These are phyloP conservation scores for Drosophila varians DNA, from an alignment of 1,140 invertebrate species.

Conservation along the genomic window DNA sequence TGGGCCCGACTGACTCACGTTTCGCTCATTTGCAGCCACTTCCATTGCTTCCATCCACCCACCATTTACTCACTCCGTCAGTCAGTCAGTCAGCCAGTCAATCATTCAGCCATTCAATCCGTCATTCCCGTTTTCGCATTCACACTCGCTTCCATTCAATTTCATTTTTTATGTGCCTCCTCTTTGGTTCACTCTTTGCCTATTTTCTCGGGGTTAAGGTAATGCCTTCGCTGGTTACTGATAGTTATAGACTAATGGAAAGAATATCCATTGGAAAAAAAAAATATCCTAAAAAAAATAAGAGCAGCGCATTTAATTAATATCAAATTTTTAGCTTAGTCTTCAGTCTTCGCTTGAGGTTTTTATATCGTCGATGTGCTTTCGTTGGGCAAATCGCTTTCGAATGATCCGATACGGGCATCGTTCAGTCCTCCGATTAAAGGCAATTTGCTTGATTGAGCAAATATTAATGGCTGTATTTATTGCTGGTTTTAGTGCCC, in stretches of 20 bases:
- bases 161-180: conserved; percentile 4
- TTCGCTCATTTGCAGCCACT: conserved; percentile 65
- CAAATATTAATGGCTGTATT: conserved; percentile 30
- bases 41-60: conserved; percentile 32
- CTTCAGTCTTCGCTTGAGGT: conserved; percentile 18
- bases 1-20: conserved; percentile 62
- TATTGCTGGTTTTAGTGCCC: conserved; percentile 12
- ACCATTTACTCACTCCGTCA: conserved; percentile 13
- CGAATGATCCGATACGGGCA: conserved; percentile 32
- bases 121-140: conserved; percentile 50
- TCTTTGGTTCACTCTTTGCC: conserved; percentile 26
- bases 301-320: conserved; percentile 45
- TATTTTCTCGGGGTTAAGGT: conserved; percentile 68
- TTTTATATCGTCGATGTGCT: conserved; percentile 15
- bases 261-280: too few species aligned
- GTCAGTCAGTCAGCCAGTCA: conserved; percentile 21
- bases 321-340: conserved; percentile 7
- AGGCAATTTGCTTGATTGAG: conserved; percentile 28
- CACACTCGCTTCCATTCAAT: conserved; percentile 38
- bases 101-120: conserved; percentile 48
- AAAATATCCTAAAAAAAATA: too few species aligned
- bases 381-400: conserved; percentile 20
- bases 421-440: conserved; percentile 34
- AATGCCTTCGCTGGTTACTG: conserved; percentile 60
- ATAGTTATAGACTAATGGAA: conserved; percentile 46